Conservation (phyloP, 2,888 invertebrate species). For the Sarcophaga carnaria region DNA sequence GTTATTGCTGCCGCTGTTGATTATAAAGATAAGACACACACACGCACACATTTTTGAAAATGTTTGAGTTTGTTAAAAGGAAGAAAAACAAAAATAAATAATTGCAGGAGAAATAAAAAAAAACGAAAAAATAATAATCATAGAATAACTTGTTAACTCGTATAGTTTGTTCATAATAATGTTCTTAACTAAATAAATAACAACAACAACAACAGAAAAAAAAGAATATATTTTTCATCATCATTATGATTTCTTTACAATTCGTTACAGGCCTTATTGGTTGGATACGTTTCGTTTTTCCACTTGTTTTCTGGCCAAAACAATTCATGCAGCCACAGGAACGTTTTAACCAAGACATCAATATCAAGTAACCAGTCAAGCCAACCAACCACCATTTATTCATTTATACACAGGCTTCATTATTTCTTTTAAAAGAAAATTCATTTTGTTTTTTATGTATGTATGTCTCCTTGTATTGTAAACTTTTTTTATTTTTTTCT, state of each 20-base stretch:
- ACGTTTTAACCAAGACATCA: not conserved
- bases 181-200: slow-evolving; percentile 35
- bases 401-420: slow-evolving; percentile 31
- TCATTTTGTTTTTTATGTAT: slow-evolving; percentile 25
- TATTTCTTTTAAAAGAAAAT: slow-evolving; percentile 9
- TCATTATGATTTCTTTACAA: slow-evolving; percentile 39
- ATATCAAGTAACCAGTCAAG: not conserved
- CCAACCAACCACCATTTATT: slow-evolving; percentile 8
- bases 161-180: slow-evolving; percentile 56
- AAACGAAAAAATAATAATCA: slow-evolving; percentile 41
- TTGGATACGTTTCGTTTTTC: slow-evolving; percentile 1
- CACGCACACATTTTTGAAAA: slow-evolving; percentile 36
- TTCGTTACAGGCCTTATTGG: not conserved
- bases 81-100: slow-evolving; percentile 38
- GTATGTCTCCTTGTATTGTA: not conserved
- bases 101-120: slow-evolving; percentile 23
- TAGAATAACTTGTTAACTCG: slow-evolving; percentile 61
- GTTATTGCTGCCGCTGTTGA: slow-evolving; percentile 51
- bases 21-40: slow-evolving; percentile 52
- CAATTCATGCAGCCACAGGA: slow-evolving; percentile 18
- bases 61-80: slow-evolving; percentile 52
- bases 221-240: slow-evolving; percentile 48
- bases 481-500: too few relatives aligned
- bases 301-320: not conserved
- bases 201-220: not conserved